These are phyloP conservation scores for Psammodynastes pulverulentus DNA, from an alignment of 2,113 vertebrate genomes.

Conservation along the genomic window DNA sequence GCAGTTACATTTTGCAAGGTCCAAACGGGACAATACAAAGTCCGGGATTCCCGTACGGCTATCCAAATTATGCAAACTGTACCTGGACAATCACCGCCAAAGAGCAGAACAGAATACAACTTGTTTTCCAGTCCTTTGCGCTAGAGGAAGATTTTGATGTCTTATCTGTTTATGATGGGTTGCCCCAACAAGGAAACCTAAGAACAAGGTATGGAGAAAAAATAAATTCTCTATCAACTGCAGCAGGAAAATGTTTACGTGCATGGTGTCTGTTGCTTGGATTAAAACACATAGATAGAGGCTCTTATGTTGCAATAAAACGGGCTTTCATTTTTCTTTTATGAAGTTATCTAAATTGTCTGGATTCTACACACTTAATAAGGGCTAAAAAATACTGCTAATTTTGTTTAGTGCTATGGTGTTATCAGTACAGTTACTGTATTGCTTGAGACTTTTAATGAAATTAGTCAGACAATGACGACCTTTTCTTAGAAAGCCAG, in stretches of 20 bases:
- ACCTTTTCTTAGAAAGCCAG: background rate
- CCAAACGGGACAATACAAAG: conserved; percentile 97
- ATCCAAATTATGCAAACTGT: conserved; percentile 99
- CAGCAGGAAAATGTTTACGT: background rate
- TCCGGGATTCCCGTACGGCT: conserved; percentile 95
- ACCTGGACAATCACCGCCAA: conserved; percentile 93
- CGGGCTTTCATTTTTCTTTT: conserved; percentile 24
- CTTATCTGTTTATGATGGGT: conserved; percentile 91
- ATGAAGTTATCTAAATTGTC: conserved; percentile 29
- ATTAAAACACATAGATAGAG: conserved; percentile 14
- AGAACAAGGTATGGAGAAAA: conserved; percentile 78
- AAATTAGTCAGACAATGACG: conserved; percentile 42
- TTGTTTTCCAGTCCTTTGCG: conserved; percentile 97
- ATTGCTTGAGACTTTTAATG: conserved; percentile 25
- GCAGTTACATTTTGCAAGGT: conserved; percentile 87
- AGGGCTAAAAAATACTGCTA: conserved; percentile 43
- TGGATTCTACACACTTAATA: conserved; percentile 47
- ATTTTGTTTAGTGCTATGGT: conserved; percentile 12
- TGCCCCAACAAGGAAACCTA: conserved; percentile 85
- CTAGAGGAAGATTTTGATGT: conserved; percentile 98
- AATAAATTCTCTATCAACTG: background rate
- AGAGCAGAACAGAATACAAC: conserved; percentile 94
- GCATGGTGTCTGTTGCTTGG: background rate
- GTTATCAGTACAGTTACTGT: conserved; percentile 21
- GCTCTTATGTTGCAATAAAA: conserved; percentile 14